phyloP scores from a whole-genome alignment of 2,797 vertebrate genomes.

The Dallia pectoralis region DNA sequence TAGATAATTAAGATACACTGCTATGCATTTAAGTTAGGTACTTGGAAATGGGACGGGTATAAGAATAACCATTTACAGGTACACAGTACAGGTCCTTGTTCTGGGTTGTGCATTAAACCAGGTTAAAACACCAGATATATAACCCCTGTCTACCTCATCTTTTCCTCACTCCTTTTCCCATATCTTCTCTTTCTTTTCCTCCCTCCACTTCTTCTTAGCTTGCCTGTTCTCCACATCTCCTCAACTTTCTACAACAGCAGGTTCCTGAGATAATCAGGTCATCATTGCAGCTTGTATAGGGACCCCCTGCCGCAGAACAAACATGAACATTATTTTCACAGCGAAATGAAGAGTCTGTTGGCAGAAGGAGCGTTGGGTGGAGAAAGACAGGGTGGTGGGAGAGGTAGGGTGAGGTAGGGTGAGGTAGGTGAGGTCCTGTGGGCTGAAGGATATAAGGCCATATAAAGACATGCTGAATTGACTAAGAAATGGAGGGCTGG shows the following conservation, averaged over 20 bases:
- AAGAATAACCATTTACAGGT: too few relatives aligned
- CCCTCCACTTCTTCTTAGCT: too few relatives aligned
- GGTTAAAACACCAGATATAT: too few relatives aligned
- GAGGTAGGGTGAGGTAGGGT: too few relatives aligned
- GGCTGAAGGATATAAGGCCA: constrained; percentile 7
- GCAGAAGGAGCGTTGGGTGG: constrained; percentile 29
- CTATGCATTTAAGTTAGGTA: too few relatives aligned
- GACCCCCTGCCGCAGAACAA: constrained; percentile 45
- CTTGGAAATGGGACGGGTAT: too few relatives aligned
- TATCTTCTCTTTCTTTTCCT: background rate
- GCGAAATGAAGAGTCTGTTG: constrained; percentile 62
- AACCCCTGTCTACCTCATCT: too few relatives aligned
- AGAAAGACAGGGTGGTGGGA: constrained; percentile 27
- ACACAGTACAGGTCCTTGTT: too few relatives aligned
- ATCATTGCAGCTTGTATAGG: constrained; percentile 29
- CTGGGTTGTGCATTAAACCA: too few relatives aligned
- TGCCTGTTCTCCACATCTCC: constrained; percentile 18
- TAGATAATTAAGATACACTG: too few relatives aligned
- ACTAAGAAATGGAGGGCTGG: background rate
- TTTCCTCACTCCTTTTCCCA: constrained; percentile 2
- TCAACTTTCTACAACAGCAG: constrained; percentile 33
- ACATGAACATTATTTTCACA: constrained; percentile 37
- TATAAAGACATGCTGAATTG: background rate
- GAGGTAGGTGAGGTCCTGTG: constrained; percentile 38
- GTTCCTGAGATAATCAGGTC: constrained; percentile 47